Conservation (phyloP, 2,113 vertebrate genomes). For the Labeo catla region DNA sequence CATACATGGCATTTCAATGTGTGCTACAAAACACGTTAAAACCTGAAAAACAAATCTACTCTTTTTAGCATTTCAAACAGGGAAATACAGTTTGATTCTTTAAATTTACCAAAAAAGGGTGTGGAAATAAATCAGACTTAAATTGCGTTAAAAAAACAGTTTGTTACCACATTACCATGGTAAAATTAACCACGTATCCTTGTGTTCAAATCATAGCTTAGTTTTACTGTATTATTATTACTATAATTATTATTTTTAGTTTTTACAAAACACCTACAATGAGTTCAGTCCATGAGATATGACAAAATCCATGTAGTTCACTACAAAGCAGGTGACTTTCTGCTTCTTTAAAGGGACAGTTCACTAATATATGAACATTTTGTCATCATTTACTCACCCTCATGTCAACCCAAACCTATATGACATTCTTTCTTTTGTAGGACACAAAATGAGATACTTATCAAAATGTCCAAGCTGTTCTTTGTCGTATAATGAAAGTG, state of each 20-base stretch:
- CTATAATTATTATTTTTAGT: not conserved
- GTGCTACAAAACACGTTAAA: conserved; percentile 6
- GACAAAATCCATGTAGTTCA: not conserved
- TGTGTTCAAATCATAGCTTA: conserved; percentile 41
- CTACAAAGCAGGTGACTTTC: not conserved
- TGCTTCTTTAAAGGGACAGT: not conserved
- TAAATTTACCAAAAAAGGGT: not conserved
- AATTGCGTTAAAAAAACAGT: not conserved
- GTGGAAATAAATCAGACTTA: not conserved
- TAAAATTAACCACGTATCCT: not conserved
- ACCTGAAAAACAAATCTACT: not conserved
- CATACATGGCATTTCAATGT: not conserved
- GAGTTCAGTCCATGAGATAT: conserved; percentile 20
- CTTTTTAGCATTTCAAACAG: not conserved
- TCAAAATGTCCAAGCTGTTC: not conserved
- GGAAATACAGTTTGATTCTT: not conserved
- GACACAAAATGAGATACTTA: not conserved
- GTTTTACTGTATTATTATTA: conserved; percentile 29
- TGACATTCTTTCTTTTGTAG: not conserved
- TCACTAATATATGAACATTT: not conserved
- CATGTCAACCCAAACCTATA: not conserved
- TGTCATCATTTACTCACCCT: conserved; percentile 1
- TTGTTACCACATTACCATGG: not conserved
- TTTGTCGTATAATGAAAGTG: not conserved
- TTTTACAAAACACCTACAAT: not conserved